Conservation (phyloP, 2,888 invertebrate genomes). For the Tachina grossa region DNA sequence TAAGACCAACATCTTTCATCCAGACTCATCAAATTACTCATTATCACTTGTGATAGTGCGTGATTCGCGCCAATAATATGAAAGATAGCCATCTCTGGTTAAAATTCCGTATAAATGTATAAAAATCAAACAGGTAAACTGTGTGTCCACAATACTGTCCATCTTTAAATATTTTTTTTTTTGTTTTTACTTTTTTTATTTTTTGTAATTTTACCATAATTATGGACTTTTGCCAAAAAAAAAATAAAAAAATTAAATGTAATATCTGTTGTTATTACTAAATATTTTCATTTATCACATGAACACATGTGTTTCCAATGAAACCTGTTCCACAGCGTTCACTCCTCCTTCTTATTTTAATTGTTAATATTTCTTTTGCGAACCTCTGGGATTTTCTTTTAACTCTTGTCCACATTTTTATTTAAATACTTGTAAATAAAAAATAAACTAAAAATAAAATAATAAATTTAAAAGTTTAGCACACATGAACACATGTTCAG, state of each 20-base stretch:
- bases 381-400: not conserved
- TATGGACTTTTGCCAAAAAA: slow-evolving; percentile 62
- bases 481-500: slow-evolving; percentile 49
- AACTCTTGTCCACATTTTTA: slow-evolving; percentile 16
- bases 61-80: not conserved
- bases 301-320: not conserved
- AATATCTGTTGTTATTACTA: slow-evolving; percentile 40
- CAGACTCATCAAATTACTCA: not conserved
- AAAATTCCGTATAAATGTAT: not conserved
- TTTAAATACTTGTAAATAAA: slow-evolving; percentile 12
- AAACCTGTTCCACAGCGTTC: slow-evolving; percentile 35
- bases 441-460: slow-evolving; percentile 1
- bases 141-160: too few relatives aligned
- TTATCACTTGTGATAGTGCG: not conserved
- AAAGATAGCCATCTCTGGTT: not conserved
- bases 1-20: too few relatives aligned
- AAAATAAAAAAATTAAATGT: not conserved
- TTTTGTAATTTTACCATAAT: slow-evolving; percentile 36
- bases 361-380: slow-evolving; percentile 12
- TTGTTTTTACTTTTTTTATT: slow-evolving; percentile 9
- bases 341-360: slow-evolving; percentile 4
- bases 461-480: slow-evolving; percentile 2
- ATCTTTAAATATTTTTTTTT: not conserved
- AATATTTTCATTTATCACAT: slow-evolving; percentile 14
- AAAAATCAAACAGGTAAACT: slow-evolving; percentile 11